A percentile compares a stretch with the other conserved stretches of the same genome.
Conservation (phyloP, 2,113 vertebrate species). For the Cygnus atratus region DNA sequence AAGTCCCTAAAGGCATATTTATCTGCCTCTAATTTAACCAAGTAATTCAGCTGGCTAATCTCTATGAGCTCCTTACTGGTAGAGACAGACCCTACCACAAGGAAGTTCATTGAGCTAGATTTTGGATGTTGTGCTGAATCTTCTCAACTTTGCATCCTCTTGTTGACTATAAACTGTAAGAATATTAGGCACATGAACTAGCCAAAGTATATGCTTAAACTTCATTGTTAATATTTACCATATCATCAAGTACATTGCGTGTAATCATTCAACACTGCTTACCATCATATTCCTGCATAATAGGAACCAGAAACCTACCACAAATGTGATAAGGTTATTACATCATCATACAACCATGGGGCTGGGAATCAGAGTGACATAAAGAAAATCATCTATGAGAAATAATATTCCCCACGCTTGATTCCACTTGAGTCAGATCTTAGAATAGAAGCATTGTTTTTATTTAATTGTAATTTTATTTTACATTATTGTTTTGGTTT, state of each 20-base stretch:
- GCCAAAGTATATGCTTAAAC: background rate
- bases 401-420: background rate
- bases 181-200: background rate
- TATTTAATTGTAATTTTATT: background rate
- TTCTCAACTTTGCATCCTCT: background rate
- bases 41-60: background rate
- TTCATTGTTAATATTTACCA: background rate
- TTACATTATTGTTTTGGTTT: background rate
- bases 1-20: background rate
- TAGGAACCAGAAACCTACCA: background rate
- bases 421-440: background rate
- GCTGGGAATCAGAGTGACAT: background rate
- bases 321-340: background rate
- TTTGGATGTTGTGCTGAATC: background rate
- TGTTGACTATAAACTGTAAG: background rate
- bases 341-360: background rate
- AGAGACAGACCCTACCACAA: background rate
- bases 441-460: background rate
- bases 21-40: background rate
- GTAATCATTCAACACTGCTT: background rate
- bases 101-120: background rate
- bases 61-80: background rate
- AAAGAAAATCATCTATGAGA: background rate
- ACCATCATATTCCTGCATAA: background rate
- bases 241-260: background rate